Percentiles rank a stretch among this genome's conserved stretches.
phyloP scores from a whole-genome alignment of 2,797 vertebrate genomes.

The Morus bassanus region DNA sequence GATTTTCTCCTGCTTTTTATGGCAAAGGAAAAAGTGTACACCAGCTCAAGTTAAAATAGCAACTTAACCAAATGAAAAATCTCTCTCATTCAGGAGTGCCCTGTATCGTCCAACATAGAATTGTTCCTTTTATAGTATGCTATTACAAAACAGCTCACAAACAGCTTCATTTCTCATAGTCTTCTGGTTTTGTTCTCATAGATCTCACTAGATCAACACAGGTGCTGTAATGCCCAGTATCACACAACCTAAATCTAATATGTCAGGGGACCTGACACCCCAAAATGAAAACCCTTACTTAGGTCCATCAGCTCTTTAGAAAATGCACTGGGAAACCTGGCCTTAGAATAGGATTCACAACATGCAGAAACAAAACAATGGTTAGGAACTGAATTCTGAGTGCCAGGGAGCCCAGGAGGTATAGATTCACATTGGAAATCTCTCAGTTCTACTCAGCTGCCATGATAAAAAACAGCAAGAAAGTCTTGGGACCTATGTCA shows the following conservation, averaged over 20 bases:
- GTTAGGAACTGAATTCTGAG: not conserved
- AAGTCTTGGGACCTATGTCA: not conserved
- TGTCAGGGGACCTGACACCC: not conserved
- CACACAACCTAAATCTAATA: not conserved
- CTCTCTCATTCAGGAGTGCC: not conserved
- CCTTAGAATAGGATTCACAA: not conserved
- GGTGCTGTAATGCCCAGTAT: not conserved
- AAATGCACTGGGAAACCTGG: not conserved
- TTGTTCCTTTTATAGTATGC: not conserved
- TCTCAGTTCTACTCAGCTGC: not conserved
- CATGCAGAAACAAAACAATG: not conserved
- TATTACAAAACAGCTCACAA: not conserved
- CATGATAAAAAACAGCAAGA: not conserved
- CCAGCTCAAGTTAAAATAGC: not conserved
- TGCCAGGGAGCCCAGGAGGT: not conserved
- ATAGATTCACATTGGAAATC: not conserved
- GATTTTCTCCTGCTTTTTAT: slow-evolving; percentile 24
- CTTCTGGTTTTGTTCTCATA: not conserved
- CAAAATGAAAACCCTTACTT: not conserved
- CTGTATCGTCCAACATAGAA: not conserved
- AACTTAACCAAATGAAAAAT: not conserved
- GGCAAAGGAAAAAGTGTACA: not conserved
- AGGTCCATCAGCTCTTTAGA: not conserved
- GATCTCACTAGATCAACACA: not conserved
- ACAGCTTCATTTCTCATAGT: not conserved